A percentile compares a stretch with the other conserved stretches of the same genome.
phyloP scores from a whole-genome alignment of 2,797 vertebrate genomes.

The Sebastes vulpes region DNA sequence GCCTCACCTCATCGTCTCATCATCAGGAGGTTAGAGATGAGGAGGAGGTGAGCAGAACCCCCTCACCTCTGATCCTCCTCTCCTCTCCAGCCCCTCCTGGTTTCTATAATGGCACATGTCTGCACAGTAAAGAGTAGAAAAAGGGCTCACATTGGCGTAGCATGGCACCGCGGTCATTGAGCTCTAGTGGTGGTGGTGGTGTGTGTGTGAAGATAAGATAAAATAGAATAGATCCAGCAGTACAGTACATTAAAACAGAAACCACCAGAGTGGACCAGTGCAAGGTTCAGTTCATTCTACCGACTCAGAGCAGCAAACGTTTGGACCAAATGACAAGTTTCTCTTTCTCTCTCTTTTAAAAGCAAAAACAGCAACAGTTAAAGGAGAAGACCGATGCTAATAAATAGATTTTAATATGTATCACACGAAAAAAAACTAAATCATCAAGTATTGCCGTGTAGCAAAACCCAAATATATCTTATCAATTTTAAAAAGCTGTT shows the following conservation, averaged over 20 bases:
- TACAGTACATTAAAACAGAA: slow-evolving; percentile 20
- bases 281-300: not conserved
- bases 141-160: not conserved
- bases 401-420: not conserved
- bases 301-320: slow-evolving; percentile 8
- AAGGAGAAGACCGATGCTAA: not conserved
- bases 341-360: not conserved
- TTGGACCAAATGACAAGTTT: not conserved
- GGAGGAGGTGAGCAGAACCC: not conserved
- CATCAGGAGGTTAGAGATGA: not conserved
- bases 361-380: not conserved
- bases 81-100: not conserved
- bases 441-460: not conserved
- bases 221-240: slow-evolving; percentile 4
- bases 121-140: slow-evolving; percentile 8
- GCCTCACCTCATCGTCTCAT: not conserved
- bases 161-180: slow-evolving; percentile 10
- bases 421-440: not conserved
- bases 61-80: slow-evolving; percentile 1
- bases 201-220: not conserved
- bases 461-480: not conserved
- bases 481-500: not conserved
- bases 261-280: slow-evolving; percentile 12
- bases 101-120: slow-evolving; percentile 14
- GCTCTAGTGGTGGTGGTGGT: not conserved